These are phyloP conservation scores for Onychomys leucogaster DNA, from an alignment of 2,797 vertebrate genomes.

Conservation along the genomic window DNA sequence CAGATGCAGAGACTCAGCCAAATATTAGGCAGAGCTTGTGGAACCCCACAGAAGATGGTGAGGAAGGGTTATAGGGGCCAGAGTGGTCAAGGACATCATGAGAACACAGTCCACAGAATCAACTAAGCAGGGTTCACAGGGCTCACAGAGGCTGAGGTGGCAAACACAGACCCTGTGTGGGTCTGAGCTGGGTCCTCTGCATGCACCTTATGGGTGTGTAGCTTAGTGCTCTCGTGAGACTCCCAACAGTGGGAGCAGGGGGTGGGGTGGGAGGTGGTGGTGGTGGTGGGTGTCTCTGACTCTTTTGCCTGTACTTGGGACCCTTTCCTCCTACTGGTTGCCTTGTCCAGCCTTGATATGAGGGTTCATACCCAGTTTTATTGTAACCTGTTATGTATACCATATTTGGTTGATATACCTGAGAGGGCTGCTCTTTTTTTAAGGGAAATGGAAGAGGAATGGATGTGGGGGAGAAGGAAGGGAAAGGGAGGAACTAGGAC, in stretches of 20 bases:
- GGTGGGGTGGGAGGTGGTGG: no score
- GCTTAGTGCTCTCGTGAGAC: neutral
- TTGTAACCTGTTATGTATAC: neutral
- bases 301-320: neutral
- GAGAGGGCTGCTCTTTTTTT: neutral
- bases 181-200: neutral
- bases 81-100: neutral
- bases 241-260: neutral
- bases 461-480: neutral
- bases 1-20: neutral
- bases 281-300: neutral
- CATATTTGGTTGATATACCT: neutral
- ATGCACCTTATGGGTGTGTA: neutral
- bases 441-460: neutral
- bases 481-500: neutral
- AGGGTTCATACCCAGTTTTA: neutral
- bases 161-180: neutral
- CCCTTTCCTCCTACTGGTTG: neutral
- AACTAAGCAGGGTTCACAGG: neutral
- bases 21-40: neutral
- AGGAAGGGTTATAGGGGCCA: neutral
- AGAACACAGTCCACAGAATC: neutral
- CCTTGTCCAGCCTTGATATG: neutral
- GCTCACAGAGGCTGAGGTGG: neutral
- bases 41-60: neutral